Conservation (phyloP, 2,113 vertebrate genomes). For the Poecile atricapillus region DNA sequence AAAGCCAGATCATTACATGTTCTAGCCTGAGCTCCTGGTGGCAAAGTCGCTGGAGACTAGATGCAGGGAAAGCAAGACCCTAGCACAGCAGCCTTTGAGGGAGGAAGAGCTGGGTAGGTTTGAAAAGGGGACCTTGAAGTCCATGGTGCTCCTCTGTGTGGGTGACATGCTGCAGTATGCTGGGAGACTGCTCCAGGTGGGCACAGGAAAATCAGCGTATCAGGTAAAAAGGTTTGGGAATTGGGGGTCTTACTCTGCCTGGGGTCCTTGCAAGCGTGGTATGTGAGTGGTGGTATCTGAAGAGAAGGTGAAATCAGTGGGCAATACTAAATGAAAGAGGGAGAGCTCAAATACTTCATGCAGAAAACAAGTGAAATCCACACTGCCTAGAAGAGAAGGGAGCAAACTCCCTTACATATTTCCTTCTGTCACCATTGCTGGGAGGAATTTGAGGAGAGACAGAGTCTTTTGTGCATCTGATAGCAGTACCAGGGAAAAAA, state of each 20-base stretch:
- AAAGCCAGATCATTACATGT: neutral
- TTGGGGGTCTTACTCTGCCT: neutral
- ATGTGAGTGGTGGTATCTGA: neutral
- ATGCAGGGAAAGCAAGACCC: neutral
- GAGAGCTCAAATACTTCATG: neutral
- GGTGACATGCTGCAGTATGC: neutral
- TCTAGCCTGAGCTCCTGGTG: neutral
- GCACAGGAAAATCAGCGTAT: rapidly evolving
- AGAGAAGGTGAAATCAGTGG: neutral
- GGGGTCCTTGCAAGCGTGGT: neutral
- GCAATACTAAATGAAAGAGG: neutral
- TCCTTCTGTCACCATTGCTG: neutral
- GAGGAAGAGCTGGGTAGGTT: neutral
- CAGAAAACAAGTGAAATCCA: neutral
- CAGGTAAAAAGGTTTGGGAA: neutral
- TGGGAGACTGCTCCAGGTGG: neutral
- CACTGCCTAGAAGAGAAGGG: neutral
- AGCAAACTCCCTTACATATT: neutral
- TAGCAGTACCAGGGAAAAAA: neutral
- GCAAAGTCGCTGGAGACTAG: neutral
- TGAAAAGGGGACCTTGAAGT: neutral
- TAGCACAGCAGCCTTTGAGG: neutral
- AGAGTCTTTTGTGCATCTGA: neutral
- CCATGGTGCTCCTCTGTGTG: rapidly evolving
- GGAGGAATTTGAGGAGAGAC: neutral